Percentiles rank a stretch among this genome's conserved stretches.
Conservation (phyloP, 2,888 invertebrate species). For the Pocota personata region DNA sequence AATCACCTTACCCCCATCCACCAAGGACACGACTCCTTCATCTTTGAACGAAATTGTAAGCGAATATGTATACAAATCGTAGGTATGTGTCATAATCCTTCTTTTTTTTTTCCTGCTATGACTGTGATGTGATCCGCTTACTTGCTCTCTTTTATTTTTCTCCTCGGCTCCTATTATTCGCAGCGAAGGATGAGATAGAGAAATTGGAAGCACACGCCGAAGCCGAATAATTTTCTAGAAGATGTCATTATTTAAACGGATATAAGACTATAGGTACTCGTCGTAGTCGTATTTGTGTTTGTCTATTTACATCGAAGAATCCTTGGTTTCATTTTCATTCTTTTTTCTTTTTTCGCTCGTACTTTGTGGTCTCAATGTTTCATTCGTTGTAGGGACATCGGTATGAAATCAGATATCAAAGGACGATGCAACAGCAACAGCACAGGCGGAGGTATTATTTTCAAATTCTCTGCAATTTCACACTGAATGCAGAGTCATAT, state of each 20-base stretch:
- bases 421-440: slow-evolving; percentile 7
- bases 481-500: slow-evolving; percentile 9
- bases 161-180: neutral
- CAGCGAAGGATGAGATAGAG: neutral
- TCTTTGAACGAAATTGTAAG: neutral
- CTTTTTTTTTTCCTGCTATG: neutral
- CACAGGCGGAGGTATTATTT: neutral
- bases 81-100: slow-evolving; percentile 5
- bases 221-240: slow-evolving; percentile 1
- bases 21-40: neutral
- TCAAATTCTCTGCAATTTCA: neutral
- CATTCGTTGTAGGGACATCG: slow-evolving; percentile 26
- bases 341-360: neutral
- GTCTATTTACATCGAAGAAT: neutral
- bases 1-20: neutral
- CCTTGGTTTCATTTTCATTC: neutral
- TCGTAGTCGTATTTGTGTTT: no score
- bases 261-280: neutral
- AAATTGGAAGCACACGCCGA: slow-evolving; percentile 7
- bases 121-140: neutral
- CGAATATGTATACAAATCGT: neutral
- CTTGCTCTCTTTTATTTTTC: neutral
- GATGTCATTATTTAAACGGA: slow-evolving; percentile 17
- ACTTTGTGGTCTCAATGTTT: no score
- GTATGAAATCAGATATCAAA: slow-evolving; percentile 53